These are phyloP conservation scores for Platichthys flesus DNA, from an alignment of 2,113 vertebrate species.

Conservation along the genomic window DNA sequence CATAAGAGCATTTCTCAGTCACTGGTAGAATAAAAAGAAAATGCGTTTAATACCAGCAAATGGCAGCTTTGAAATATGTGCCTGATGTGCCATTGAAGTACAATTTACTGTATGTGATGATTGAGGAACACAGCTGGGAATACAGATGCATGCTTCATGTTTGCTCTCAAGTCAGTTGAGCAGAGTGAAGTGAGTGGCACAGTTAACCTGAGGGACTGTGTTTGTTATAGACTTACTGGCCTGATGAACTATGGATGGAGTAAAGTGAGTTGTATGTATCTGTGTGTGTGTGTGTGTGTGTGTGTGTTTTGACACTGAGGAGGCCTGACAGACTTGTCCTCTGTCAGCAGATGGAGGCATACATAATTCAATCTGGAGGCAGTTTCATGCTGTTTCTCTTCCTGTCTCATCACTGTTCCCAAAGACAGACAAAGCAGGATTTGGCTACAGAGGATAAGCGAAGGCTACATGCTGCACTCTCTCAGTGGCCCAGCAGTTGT, in stretches of 20 bases:
- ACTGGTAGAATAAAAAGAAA: not conserved
- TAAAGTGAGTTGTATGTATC: slow-evolving; percentile 28
- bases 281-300: slow-evolving; percentile 22
- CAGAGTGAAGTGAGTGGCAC: slow-evolving; percentile 29
- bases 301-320: slow-evolving; percentile 69
- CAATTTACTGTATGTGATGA: slow-evolving; percentile 2
- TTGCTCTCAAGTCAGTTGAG: slow-evolving; percentile 34
- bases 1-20: not conserved
- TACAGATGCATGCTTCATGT: slow-evolving; percentile 15
- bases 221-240: slow-evolving; percentile 27
- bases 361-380: slow-evolving; percentile 79
- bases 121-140: slow-evolving; percentile 24
- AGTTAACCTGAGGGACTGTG: slow-evolving; percentile 48
- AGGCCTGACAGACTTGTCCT: slow-evolving; percentile 77
- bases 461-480: slow-evolving; percentile 24
- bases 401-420: slow-evolving; percentile 71
- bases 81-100: not conserved
- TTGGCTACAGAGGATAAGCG: slow-evolving; percentile 35
- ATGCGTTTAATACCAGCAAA: no score
- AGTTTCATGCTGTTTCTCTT: slow-evolving; percentile 80
- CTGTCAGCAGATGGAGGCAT: slow-evolving; percentile 81
- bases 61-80: not conserved
- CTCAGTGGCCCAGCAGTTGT: slow-evolving; percentile 32
- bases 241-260: slow-evolving; percentile 40
- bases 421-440: slow-evolving; percentile 61